Base-by-base conservation (phyloP, 1,140 invertebrate species). In the Macrostomum lignano region DNA sequence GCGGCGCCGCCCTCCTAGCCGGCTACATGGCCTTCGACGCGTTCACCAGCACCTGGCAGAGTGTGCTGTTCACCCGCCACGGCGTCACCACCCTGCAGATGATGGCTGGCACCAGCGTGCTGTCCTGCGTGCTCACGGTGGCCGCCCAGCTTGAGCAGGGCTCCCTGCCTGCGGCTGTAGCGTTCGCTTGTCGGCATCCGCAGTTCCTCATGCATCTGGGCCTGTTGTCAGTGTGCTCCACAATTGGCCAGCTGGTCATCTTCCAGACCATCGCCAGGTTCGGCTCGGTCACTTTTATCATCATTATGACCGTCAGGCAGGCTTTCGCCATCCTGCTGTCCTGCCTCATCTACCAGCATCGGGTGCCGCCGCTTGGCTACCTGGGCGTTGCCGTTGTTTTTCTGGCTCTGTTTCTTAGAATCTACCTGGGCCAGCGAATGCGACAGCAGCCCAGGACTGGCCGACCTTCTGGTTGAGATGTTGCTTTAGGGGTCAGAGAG, bases 261-360 rank as follows among this genome's bases (percentile, higher is more conserved):
- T 96, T 81, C 59, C 73, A 73, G 51, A 96, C 86, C 14, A 88
- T 98, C 46, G 67, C 75, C 24, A 66, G 69, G 43, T 96, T 94
- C 64, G 88, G 88, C 13, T 25, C 38, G n/a, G 17, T 33, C 6
- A 9, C 84, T 30, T 96, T 98, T 63, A 74, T 78, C 3, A 82
- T 91, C 40, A 91, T 96, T 39, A 96, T 94, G 78, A 96, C 88
- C 2, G 67, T 94, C 30, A 58, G 88, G 43, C 86, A 93, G 67
- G 75, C 72, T 32, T 64, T 88, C 43, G 81, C 86, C 25, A 81
- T 96, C 44, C 58, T 94, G 35, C 57, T 94, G 17, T 94, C 84
- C 2, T 91, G 84, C 50, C 50, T 84, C 19, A 71, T 91, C 41
- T 98, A 88, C 58, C 64, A 72, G 15, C 88, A 98, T 61, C 58